Evolutionary conservation across 2,888 invertebrate species (phyloP).

Genomic region (Antitype chi): DNA sequence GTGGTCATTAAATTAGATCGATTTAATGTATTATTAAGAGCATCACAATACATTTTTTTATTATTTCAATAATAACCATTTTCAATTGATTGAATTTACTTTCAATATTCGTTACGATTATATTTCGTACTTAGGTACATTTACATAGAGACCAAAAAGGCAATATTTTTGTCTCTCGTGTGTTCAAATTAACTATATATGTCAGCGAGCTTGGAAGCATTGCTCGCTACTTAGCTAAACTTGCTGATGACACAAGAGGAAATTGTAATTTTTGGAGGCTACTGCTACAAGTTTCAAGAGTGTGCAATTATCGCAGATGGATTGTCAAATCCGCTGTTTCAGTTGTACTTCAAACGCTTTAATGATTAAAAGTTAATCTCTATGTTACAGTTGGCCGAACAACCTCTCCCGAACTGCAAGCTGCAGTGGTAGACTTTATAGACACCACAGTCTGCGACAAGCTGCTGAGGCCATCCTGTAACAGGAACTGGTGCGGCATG

Average conservation of each 20-base stretch:
- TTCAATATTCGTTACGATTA: not conserved
- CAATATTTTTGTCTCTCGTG: not conserved
- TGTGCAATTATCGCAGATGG: too few relatives aligned
- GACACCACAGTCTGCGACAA: constrained; percentile 70
- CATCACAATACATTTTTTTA: not conserved
- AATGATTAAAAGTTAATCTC: not conserved
- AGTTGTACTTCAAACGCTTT: not conserved
- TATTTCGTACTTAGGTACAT: not conserved
- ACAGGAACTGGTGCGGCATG: constrained; percentile 78
- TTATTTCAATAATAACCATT: not conserved
- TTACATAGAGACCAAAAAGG: not conserved
- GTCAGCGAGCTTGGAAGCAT: not conserved
- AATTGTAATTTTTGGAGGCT: not conserved
- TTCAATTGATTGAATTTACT: not conserved
- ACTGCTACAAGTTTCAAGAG: not conserved
- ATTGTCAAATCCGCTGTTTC: not conserved
- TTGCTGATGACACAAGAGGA: not conserved
- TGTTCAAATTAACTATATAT: not conserved
- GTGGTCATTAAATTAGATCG: not conserved
- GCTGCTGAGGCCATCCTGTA: constrained; percentile 69
- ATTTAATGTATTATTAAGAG: not conserved
- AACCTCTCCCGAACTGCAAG: constrained; percentile 77
- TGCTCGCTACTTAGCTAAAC: not conserved
- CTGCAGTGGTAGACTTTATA: constrained; percentile 76
- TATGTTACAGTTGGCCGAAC: constrained; percentile 62